phyloP scores from a whole-genome alignment of 2,797 vertebrate genomes.

The Propithecus perrieri region DNA sequence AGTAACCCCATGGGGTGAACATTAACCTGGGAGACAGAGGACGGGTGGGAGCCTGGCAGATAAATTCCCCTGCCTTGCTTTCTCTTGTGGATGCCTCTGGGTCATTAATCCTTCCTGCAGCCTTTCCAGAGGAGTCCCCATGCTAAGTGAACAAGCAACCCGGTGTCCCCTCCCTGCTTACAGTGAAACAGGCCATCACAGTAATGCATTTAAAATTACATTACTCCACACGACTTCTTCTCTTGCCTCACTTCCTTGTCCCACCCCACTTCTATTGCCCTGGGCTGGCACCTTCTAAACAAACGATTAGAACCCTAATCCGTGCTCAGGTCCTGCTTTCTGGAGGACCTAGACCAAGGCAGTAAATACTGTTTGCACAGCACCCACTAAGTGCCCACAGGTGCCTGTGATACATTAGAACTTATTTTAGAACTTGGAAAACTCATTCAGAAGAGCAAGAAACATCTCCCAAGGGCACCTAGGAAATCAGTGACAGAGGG shows the following conservation, averaged over 20 bases:
- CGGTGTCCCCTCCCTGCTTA: neutral
- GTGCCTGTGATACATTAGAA: neutral
- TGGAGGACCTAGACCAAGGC: neutral
- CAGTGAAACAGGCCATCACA: accelerated
- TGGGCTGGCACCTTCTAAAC: neutral
- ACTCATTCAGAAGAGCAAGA: neutral
- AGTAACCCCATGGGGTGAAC: neutral
- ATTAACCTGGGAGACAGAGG: neutral
- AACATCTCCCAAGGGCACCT: neutral
- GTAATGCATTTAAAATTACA: neutral
- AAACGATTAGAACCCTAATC: neutral
- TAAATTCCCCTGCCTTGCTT: neutral
- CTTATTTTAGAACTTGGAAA: neutral
- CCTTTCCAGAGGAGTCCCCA: neutral
- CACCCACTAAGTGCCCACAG: neutral
- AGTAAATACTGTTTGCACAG: neutral
- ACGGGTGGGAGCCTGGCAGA: neutral
- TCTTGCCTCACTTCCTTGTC: neutral
- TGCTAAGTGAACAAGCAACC: neutral
- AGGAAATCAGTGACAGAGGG: neutral
- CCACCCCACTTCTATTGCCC: neutral
- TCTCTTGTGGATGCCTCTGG: neutral
- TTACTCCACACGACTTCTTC: neutral
- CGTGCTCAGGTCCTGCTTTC: neutral
- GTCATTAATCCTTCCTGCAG: neutral